These are phyloP conservation scores for Drosophila sp. DNA, from an alignment of 1,140 invertebrate genomes.

Conservation along the genomic window DNA sequence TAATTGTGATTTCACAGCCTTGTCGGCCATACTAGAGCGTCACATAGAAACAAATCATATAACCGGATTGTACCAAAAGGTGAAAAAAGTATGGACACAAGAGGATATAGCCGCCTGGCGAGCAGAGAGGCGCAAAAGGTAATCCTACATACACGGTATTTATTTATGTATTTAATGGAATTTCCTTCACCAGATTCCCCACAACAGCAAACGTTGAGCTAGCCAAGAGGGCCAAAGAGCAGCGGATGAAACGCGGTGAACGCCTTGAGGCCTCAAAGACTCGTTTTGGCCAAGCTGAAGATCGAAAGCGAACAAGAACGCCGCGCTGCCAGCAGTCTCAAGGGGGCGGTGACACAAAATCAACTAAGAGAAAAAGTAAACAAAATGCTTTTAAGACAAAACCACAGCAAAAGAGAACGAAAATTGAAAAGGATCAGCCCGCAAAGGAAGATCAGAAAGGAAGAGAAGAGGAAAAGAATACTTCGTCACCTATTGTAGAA, in stretches of 20 bases:
- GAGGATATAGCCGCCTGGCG: constrained; percentile 93
- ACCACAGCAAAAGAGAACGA: neutral
- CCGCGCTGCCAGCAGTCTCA: neutral
- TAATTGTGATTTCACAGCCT: constrained; percentile 91
- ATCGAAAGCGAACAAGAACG: constrained; percentile 51
- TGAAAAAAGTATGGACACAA: constrained; percentile 88
- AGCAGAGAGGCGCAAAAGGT: constrained; percentile 89
- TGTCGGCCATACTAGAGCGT: constrained; percentile 90
- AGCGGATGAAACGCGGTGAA: constrained; percentile 88
- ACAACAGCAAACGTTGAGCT: constrained; percentile 89
- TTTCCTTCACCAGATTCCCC: constrained; percentile 84
- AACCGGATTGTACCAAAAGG: constrained; percentile 90
- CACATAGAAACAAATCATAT: constrained; percentile 92
- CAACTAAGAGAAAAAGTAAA: constrained; percentile 7
- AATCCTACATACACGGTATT: neutral
- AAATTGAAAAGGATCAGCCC: neutral
- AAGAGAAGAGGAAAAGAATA: neutral
- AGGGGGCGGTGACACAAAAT: neutral
- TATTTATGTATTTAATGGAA: neutral
- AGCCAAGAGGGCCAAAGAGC: constrained; percentile 86
- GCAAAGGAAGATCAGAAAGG: neutral
- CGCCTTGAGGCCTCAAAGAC: constrained; percentile 84
- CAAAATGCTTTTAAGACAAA: neutral
- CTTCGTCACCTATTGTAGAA: neutral
- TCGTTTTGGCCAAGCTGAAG: constrained; percentile 82